Evolutionary conservation across 2,888 invertebrate species (phyloP).

Genomic region (Formica aserva): DNA sequence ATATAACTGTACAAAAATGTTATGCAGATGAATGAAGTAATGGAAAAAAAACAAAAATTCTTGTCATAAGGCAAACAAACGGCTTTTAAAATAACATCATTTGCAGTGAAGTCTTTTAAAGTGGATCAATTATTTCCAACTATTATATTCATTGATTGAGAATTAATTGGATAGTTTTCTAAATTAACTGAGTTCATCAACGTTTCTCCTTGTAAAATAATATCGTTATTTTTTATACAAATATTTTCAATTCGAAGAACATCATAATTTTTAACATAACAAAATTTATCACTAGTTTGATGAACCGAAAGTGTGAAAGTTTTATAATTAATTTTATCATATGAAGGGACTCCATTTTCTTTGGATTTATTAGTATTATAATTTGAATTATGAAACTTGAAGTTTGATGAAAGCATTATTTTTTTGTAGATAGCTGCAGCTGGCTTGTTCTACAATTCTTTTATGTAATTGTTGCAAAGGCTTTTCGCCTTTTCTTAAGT

Average conservation of each 20-base stretch:
- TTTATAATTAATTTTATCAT: background rate
- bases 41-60: too few species aligned
- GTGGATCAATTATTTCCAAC: too few species aligned
- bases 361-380: conserved; percentile 1
- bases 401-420: background rate
- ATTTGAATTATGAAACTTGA: background rate
- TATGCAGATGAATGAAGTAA: too few species aligned
- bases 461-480: background rate
- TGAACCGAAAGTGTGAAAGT: background rate
- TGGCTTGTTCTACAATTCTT: background rate
- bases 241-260: background rate
- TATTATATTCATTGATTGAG: too few species aligned
- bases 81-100: too few species aligned
- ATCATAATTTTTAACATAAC: background rate
- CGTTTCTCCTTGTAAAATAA: background rate
- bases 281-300: background rate
- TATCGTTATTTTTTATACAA: conserved; percentile 1
- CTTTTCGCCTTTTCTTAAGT: background rate
- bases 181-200: background rate
- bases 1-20: too few species aligned
- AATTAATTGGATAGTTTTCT: background rate
- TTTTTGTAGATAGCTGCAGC: background rate
- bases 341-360: background rate
- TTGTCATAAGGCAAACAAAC: too few species aligned
- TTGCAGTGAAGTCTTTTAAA: too few species aligned